Percentiles rank a stretch among this genome's conserved stretches.
Evolutionary conservation across 2,113 vertebrate genomes (phyloP).

Genomic region (Oreochromis aureus): DNA sequence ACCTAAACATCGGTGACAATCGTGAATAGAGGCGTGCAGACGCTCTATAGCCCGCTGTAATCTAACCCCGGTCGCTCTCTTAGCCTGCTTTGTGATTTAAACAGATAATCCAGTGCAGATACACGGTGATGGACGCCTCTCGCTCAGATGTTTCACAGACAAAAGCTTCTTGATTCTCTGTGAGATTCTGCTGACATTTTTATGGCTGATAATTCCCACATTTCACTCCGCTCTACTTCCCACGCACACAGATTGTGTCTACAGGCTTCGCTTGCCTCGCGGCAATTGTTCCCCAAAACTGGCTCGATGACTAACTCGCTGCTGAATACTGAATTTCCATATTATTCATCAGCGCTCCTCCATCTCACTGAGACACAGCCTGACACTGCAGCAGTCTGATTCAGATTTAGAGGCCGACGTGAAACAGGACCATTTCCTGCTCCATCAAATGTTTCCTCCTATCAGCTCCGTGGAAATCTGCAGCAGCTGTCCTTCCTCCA

Average conservation of each 20-base stretch:
- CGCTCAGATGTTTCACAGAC: background rate
- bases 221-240: conserved; percentile 4
- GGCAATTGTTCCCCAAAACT: conserved; percentile 9
- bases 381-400: background rate
- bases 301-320: conserved; percentile 28
- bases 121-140: background rate
- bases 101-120: background rate
- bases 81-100: background rate
- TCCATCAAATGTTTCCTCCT: background rate
- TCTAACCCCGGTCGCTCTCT: background rate
- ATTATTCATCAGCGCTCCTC: conserved; percentile 33
- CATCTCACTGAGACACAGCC: background rate
- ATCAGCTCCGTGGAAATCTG: background rate
- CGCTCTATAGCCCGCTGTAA: background rate
- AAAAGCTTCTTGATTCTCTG: background rate
- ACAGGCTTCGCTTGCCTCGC: background rate
- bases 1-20: background rate
- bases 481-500: background rate
- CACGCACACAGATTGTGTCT: background rate
- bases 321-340: conserved; percentile 9
- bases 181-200: conserved; percentile 12
- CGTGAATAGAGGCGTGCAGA: background rate
- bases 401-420: background rate
- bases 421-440: background rate
- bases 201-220: background rate